Conservation (phyloP, 2,797 vertebrate species). For the Gobionotothen gibberifrons region DNA sequence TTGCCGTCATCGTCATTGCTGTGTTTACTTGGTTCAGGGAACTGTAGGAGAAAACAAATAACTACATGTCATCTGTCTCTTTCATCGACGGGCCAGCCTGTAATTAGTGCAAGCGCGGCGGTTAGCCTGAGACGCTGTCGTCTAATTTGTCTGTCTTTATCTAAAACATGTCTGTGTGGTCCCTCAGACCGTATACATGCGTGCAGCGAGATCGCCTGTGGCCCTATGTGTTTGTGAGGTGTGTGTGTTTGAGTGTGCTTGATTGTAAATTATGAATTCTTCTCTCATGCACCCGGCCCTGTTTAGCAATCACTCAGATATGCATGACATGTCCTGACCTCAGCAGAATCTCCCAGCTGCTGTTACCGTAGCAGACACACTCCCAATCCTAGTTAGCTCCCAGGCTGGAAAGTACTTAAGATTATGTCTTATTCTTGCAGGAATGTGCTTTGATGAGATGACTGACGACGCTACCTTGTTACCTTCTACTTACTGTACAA, state of each 20-base stretch:
- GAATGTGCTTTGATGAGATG: conserved; percentile 64
- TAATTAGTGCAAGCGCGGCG: conserved; percentile 84
- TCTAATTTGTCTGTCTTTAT: conserved; percentile 89
- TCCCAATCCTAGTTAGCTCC: conserved; percentile 59
- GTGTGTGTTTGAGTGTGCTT: conserved; percentile 66
- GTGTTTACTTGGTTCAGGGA: conserved; percentile 73
- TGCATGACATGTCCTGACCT: conserved; percentile 78
- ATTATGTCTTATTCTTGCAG: conserved; percentile 57
- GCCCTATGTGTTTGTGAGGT: conserved; percentile 75
- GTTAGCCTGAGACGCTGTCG: conserved; percentile 82
- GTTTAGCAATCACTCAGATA: conserved; percentile 81
- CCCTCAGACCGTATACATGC: conserved; percentile 65
- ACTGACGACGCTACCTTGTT: conserved; percentile 66
- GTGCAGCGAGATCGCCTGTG: conserved; percentile 72
- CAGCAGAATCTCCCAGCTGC: conserved; percentile 73
- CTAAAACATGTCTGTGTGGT: conserved; percentile 87
- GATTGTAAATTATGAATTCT: conserved; percentile 79
- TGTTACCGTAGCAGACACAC: conserved; percentile 46
- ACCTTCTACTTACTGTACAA: conserved; percentile 64
- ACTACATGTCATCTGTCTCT: conserved; percentile 79
- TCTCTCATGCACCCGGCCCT: conserved; percentile 68
- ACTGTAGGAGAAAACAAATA: conserved; percentile 79
- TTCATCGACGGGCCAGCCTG: conserved; percentile 79
- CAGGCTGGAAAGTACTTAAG: conserved; percentile 62
- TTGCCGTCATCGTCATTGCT: conserved; percentile 47